Base-by-base conservation (phyloP, 1,140 invertebrate species). In the Lordiphosa clarofinis region DNA sequence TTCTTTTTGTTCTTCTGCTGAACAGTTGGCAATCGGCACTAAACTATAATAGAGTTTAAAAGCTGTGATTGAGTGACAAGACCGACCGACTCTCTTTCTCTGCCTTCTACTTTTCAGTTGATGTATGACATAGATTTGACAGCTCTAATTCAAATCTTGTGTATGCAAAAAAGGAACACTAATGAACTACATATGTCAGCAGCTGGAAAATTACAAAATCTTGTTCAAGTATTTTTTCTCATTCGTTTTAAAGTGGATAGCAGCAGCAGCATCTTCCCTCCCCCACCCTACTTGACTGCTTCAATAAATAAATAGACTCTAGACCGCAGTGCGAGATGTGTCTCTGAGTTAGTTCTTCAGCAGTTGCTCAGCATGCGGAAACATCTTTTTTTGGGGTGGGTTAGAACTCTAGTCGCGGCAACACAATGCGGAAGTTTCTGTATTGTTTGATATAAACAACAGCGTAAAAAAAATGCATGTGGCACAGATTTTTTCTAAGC, bases 141-240 rank as follows among this genome's bases (percentile, higher is more conserved):
- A 84, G 78, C 79, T 66, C 78, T 82, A 82, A 82, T 82, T 82
- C 78, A 69, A 82, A 82, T 82, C 69, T 84, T 73, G 60, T 82
- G 78, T 82, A 78, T 59, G 76, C 59, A 81, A 68, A 82, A 82
- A 71, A 56, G 11, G 37, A 60, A 15, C 42, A 49, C 73, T 84
- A 82, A 82, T 82, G 78, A 82, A 84, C 78, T 84, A 84, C 78
- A 82, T 84, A 76, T 79, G 78, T 73, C 78, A 61, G 73, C 76
- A 82, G 63, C 72, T 82, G 78, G 69, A 84, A 73, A 73, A 73
- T 84, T 82, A 84, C 73, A 82, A 73, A 78, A 65, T 73, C 68
- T 66, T 78, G 75, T 81, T 49, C 39, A 39, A 58, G 58, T 24
- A 48, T 59, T 43, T 15, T 42, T 10, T 21, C 10, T 4, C 9